phyloP scores from a whole-genome alignment of 2,113 vertebrate genomes.

The Hassar affinis region DNA sequence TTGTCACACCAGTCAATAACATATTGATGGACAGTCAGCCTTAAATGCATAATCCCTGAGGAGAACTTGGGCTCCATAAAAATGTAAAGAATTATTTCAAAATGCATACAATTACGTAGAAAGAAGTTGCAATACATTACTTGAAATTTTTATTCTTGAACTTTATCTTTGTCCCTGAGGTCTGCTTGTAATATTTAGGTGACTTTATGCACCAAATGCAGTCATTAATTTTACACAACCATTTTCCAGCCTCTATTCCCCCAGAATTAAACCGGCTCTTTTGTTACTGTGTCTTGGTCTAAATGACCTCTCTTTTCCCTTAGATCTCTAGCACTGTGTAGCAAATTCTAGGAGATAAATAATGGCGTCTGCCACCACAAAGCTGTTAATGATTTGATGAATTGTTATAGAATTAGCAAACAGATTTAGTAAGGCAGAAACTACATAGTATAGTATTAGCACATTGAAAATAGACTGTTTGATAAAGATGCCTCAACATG shows the following conservation, averaged over 20 bases:
- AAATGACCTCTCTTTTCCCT: not conserved
- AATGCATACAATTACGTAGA: not conserved
- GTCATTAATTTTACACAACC: not conserved
- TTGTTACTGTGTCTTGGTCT: not conserved
- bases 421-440: not conserved
- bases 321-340: not conserved
- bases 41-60: not conserved
- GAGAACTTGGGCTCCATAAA: not conserved
- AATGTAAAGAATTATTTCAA: not conserved
- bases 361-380: too few relatives aligned
- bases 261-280: not conserved
- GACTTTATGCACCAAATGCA: not conserved
- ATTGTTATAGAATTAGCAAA: not conserved
- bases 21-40: not conserved
- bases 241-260: not conserved
- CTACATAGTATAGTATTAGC: too few relatives aligned
- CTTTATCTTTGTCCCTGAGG: not conserved
- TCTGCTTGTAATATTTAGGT: not conserved
- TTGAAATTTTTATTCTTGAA: not conserved
- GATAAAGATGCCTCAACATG: not conserved
- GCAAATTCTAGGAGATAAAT: too few relatives aligned
- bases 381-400: not conserved
- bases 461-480: not conserved
- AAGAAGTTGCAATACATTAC: not conserved
- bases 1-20: not conserved